Conservation (phyloP, 2,797 vertebrate species). For the Loriculus beryllinus region DNA sequence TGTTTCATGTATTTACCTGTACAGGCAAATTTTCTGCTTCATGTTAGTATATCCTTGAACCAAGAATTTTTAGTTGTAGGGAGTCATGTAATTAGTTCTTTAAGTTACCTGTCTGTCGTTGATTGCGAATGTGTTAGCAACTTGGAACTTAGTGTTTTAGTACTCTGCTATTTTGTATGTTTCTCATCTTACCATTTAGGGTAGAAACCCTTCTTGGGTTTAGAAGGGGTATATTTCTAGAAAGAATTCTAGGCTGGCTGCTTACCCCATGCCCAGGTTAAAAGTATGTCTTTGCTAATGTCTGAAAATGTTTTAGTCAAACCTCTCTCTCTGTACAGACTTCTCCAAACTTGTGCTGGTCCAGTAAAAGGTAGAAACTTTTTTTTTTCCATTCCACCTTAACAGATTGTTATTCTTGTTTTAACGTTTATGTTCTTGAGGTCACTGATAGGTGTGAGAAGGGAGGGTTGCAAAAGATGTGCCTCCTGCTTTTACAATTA, state of each 20-base stretch:
- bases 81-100: not conserved
- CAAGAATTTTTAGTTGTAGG: not conserved
- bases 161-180: not conserved
- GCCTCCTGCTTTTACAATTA: not conserved
- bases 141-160: not conserved
- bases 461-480: not conserved
- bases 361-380: not conserved
- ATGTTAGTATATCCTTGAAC: not conserved
- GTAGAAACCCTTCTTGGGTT: not conserved
- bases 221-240: not conserved
- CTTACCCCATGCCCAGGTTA: not conserved
- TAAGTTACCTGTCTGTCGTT: not conserved
- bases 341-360: not conserved
- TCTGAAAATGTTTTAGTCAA: not conserved
- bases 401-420: rapidly evolving
- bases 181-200: not conserved
- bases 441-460: not conserved
- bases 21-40: not conserved
- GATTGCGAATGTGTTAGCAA: not conserved
- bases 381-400: not conserved
- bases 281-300: not conserved
- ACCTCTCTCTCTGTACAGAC: not conserved
- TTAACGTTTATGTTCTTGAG: not conserved
- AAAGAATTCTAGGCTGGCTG: not conserved
- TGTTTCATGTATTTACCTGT: not conserved